Conservation (phyloP, 2,888 invertebrate species). For the Perizoma flavofasciatum region DNA sequence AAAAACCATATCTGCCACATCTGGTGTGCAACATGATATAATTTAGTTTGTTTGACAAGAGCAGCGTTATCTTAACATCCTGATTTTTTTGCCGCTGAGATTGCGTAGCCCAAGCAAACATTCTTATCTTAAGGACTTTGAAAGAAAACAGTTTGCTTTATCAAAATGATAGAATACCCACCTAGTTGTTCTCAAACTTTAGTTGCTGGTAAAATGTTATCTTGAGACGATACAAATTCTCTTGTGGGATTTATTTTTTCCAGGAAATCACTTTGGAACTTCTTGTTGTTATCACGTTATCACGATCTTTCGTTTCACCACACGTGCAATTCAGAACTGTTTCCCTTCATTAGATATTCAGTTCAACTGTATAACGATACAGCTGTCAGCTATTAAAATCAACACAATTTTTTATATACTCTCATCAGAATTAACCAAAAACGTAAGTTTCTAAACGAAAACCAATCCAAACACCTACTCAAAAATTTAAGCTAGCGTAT, state of each 20-base stretch:
- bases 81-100: conserved; percentile 68
- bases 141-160: conserved; percentile 62
- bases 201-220: conserved; percentile 35
- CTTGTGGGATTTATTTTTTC: conserved; percentile 31
- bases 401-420: no score
- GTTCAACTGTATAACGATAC: no score
- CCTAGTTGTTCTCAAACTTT: conserved; percentile 41
- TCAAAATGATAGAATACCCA: conserved; percentile 62
- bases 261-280: conserved; percentile 4
- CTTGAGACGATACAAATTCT: conserved; percentile 26
- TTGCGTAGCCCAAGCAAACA: conserved; percentile 70
- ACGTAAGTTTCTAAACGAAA: no score
- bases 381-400: no score
- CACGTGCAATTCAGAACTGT: neutral
- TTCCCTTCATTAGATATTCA: no score
- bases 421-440: no score
- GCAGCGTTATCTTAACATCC: conserved; percentile 67
- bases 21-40: conserved; percentile 14
- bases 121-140: conserved; percentile 63
- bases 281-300: conserved; percentile 3
- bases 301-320: neutral
- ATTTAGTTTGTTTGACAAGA: conserved; percentile 49
- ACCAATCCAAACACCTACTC: no score
- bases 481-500: no score
- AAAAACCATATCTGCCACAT: conserved; percentile 14